Evolutionary conservation across 2,113 vertebrate genomes (phyloP).

Genomic region (Lampris incognitus): DNA sequence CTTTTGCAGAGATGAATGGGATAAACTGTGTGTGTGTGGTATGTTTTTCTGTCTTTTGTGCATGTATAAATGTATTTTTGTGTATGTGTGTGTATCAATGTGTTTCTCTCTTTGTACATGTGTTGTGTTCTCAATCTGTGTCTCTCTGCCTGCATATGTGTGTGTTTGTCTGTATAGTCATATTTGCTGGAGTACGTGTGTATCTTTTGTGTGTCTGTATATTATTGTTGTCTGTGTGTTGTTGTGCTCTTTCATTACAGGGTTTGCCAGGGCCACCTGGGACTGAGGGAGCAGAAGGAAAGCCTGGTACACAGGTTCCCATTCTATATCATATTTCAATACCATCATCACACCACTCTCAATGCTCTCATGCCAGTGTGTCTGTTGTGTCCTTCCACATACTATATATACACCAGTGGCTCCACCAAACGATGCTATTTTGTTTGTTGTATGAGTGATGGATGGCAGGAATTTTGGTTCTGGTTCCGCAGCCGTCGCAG

Average conservation of each 20-base stretch:
- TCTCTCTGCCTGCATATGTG: constrained; percentile 1
- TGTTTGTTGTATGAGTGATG: no score
- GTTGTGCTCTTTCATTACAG: constrained; percentile 69
- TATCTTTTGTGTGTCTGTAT: constrained; percentile 4
- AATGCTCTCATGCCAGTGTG: constrained; percentile 12
- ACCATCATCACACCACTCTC: constrained; percentile 56
- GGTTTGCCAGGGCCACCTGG: constrained; percentile 83
- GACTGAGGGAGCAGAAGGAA: constrained; percentile 85
- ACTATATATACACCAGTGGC: not conserved
- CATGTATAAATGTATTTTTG: not conserved
- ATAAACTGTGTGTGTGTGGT: constrained; percentile 13
- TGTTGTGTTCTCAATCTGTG: not conserved
- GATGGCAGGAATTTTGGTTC: no score
- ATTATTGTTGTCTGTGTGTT: not conserved
- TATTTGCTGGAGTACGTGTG: not conserved
- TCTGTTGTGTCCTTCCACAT: not conserved
- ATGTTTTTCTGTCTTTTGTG: constrained; percentile 6
- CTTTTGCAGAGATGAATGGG: not conserved
- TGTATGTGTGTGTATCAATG: constrained; percentile 3
- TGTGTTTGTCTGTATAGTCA: constrained; percentile 15
- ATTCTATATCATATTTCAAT: constrained; percentile 84
- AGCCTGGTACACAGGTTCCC: constrained; percentile 90
- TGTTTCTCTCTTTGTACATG: constrained; percentile 1
- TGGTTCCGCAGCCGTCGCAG: no score
- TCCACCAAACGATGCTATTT: not conserved